Base-by-base conservation (phyloP, 2,113 vertebrate genomes). In the Danio rerio region DNA sequence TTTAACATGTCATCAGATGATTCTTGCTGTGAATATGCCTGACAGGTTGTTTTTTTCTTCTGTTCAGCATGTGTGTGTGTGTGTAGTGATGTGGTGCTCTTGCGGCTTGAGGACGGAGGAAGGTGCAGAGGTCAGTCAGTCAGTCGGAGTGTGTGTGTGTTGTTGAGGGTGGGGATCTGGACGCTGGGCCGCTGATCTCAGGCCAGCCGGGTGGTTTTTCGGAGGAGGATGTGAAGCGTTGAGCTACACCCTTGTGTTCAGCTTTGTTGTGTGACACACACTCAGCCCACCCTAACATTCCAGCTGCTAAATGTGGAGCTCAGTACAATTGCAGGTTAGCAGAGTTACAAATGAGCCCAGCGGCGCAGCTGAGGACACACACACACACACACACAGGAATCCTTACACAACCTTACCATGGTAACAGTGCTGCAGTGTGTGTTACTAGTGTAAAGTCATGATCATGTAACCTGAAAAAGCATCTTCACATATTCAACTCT, bases 281-380 rank as follows among this genome's bases (percentile, higher is more conserved):
- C 86, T 86, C 90, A 92, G 89, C 93, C 91, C 92, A 94, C 91
- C 91, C 89, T 88, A 90, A 88, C 87, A 89, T 94, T 93, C 92
- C 90, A 93, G 86, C 88, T 91, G 91, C 92, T 87, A 85, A 80
- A 92, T 94, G 94, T 94, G 93, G 93, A 94, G 91, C 91, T 88
- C 92, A 92, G 92, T 92, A 94, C 93, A 94, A 95, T 94, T 94
- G 92, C 93, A 94, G 91, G 93, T 95, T 94, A 93, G 90, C 49
- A 84, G 86, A 92, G 92, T 86, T 89, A 93, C 92, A 93, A 92
- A 93, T 90, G 84, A 80, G 90, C 91, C 87, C 72, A 80, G 88
- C 87, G 85, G 84, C 90, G 86, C 88, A 83, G 89, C 86, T 77
- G 80, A 91, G 88, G 90, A 92, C 89, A 88, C 88, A 85, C 77